These are phyloP conservation scores for Clarias laeviceps DNA, from an alignment of 2,797 vertebrate genomes.

Conservation along the genomic window DNA sequence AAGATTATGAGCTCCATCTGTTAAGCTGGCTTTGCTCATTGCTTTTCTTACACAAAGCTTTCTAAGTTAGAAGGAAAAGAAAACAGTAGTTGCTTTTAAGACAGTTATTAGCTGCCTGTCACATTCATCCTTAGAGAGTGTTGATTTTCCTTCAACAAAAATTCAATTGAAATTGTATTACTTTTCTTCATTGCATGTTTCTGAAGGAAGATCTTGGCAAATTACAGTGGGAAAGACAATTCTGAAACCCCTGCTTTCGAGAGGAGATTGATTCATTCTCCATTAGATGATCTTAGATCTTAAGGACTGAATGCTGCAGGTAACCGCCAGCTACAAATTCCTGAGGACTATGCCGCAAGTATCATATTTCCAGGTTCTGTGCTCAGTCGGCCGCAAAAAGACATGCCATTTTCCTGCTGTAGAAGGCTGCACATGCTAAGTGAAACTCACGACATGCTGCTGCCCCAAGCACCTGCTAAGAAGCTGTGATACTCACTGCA, in stretches of 20 bases:
- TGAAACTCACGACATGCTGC: slow-evolving; percentile 41
- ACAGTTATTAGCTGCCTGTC: not conserved
- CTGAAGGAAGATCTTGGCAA: slow-evolving; percentile 11
- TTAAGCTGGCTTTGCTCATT: slow-evolving; percentile 16
- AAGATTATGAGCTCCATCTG: slow-evolving; percentile 28
- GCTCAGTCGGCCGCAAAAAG: slow-evolving; percentile 26
- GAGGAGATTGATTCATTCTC: slow-evolving; percentile 7
- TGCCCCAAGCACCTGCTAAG: slow-evolving; percentile 51
- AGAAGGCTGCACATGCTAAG: slow-evolving; percentile 28
- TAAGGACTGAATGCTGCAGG: slow-evolving; percentile 27
- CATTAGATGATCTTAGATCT: slow-evolving; percentile 18
- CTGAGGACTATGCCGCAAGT: slow-evolving; percentile 16
- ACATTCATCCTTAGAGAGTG: not conserved
- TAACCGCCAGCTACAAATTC: slow-evolving; percentile 9
- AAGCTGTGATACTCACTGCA: slow-evolving; percentile 43
- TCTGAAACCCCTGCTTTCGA: slow-evolving; percentile 9
- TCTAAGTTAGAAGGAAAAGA: not conserved
- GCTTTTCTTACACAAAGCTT: not conserved
- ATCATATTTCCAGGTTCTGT: slow-evolving; percentile 34
- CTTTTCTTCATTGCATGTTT: slow-evolving; percentile 27
- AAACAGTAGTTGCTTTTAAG: slow-evolving; percentile 25
- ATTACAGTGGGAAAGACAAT: not conserved
- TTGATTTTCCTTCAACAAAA: slow-evolving; percentile 12
- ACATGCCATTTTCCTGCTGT: slow-evolving; percentile 29
- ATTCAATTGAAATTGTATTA: not conserved